These are phyloP conservation scores for Tryphoninae sp. DNA, from an alignment of 2,888 invertebrate genomes.

Conservation along the genomic window DNA sequence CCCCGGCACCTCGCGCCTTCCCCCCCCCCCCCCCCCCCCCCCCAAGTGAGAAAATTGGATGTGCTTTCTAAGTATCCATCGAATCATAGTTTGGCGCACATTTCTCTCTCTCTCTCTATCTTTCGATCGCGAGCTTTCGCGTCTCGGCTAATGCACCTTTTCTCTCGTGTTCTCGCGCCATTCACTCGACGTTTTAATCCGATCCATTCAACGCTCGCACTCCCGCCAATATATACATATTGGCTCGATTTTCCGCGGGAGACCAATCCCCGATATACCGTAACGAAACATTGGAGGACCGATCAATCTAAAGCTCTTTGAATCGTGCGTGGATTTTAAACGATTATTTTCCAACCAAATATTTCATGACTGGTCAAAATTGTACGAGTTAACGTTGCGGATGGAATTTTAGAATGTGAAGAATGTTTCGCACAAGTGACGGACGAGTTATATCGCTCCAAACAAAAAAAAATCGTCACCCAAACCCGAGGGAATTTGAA, in stretches of 20 bases:
- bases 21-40: constrained; percentile 44
- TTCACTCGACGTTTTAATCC: constrained; percentile 78
- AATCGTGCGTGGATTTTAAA: constrained; percentile 10
- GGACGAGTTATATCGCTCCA: neutral
- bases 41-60: constrained; percentile 58
- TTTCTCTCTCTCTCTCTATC: constrained; percentile 13
- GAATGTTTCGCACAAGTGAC: neutral
- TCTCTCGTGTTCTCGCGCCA: constrained; percentile 69
- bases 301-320: constrained; percentile 71
- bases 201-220: constrained; percentile 74
- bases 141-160: constrained; percentile 77
- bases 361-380: constrained; percentile 51
- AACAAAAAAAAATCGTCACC: neutral
- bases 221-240: neutral
- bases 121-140: constrained; percentile 68
- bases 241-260: constrained; percentile 39
- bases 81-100: constrained; percentile 31
- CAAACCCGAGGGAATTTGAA: neutral
- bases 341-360: constrained; percentile 43
- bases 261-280: neutral
- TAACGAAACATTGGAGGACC: constrained; percentile 69
- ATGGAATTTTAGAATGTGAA: neutral
- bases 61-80: constrained; percentile 59
- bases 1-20: constrained; percentile 55
- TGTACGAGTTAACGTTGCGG: neutral